A percentile compares a stretch with the other conserved stretches of the same genome.
phyloP scores from a whole-genome alignment of 2,797 vertebrate genomes.

The Siniperca undulata region DNA sequence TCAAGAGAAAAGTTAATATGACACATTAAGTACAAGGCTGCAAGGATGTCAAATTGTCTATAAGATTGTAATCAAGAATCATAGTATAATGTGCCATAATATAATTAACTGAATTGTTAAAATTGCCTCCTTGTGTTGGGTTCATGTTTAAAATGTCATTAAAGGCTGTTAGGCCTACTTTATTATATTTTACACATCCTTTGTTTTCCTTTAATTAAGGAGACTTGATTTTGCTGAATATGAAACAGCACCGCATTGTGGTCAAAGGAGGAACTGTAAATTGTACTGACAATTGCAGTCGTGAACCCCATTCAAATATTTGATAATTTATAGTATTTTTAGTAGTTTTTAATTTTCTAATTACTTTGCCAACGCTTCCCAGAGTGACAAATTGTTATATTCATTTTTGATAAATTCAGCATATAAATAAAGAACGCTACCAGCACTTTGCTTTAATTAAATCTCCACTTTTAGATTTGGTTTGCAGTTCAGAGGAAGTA shows the following conservation, averaged over 20 bases:
- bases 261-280: not conserved
- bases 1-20: too few species aligned
- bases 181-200: not conserved
- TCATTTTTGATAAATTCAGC: not conserved
- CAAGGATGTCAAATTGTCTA: too few species aligned
- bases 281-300: not conserved
- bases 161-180: not conserved
- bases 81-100: not conserved
- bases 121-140: not conserved
- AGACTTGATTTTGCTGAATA: not conserved
- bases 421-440: not conserved
- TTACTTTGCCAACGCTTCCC: not conserved
- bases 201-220: not conserved
- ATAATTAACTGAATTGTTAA: not conserved
- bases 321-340: accelerated
- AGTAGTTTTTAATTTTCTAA: too few species aligned
- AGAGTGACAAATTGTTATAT: accelerated
- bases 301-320: not conserved
- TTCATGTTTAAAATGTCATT: not conserved
- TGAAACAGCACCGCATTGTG: not conserved
- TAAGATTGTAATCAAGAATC: not conserved
- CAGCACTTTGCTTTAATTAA: not conserved
- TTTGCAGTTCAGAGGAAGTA: not conserved
- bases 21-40: not conserved
- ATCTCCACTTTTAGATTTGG: not conserved